Evolutionary conservation across 2,888 invertebrate species (phyloP), one percentile per base, ranked within the genome.

Genomic region (Pardosa pseudoannulata): DNA sequence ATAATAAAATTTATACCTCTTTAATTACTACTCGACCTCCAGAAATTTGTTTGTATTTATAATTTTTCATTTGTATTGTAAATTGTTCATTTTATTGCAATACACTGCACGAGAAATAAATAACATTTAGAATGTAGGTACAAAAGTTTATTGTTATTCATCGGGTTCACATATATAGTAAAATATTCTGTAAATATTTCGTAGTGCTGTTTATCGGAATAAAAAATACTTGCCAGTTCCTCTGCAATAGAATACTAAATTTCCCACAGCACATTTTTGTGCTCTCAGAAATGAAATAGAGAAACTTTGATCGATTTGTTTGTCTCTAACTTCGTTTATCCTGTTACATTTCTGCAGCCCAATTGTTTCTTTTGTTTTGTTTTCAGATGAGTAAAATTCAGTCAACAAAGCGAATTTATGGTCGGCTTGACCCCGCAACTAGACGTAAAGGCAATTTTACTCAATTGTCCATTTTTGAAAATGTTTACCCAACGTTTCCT

Each of bases 401-500:
- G 67, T 80, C 80, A 80, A 80, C 80, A 80, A 72, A 80, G 80
- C 65, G 79, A 73, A 72, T 80, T 80, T 80, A 72, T 80, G 81
- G 81, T 81, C 62, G 68, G 74, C 67, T 81, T 74, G 81, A 74
- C 74, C 81, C 74, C 81, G 28, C 81, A 74, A 81, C 81, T 68
- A 74, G 65, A 46, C 50, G 72, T 72, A 65, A 71, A 64, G 31
- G 46, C 46, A 80, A n/a, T 46, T 74, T 71, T 81, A 68, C 81
- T 50, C 81, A 81, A 81, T 81, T 81, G 81, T 81, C 74, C 81
- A 74, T 81, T 70, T 79, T 81, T 74, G 68, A 81, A 81, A 74
- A 68, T 74, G 74, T 81, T 81, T 81, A 74, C 81, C 70, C 56
- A 67, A 50, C 32, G 46, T 73, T 56, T 50, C 36, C 50, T 32